Percentiles rank a stretch among this genome's conserved stretches.
Evolutionary conservation across 92 coral and sea anemone genomes (phyloP).

Genomic region (Hydrozoanthus gracilis): DNA sequence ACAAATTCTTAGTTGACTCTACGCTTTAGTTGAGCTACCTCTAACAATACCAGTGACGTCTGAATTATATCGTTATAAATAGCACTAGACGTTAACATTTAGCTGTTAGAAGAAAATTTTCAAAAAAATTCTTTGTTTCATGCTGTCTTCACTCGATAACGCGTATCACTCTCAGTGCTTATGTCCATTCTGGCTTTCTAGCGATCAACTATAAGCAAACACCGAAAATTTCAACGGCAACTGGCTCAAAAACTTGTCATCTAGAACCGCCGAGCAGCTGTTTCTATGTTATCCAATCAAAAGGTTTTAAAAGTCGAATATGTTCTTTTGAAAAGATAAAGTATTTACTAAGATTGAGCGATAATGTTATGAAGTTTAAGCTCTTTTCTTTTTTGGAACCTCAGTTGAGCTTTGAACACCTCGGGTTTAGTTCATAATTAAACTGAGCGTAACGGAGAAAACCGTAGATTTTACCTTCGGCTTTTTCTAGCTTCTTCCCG

Average conservation of each 20-base stretch:
- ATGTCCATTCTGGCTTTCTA: neutral
- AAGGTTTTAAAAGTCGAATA: constrained; percentile 8
- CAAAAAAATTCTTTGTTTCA: neutral
- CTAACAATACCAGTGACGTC: too few species aligned
- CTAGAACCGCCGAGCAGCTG: constrained; percentile 1
- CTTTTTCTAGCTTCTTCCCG: neutral
- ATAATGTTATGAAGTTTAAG: neutral
- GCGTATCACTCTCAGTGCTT: neutral
- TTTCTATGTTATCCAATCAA: constrained; percentile 17
- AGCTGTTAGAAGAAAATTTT: constrained; percentile 7
- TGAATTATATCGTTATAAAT: constrained; percentile 7
- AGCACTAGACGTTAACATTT: neutral
- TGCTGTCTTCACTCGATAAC: neutral
- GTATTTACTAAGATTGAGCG: neutral
- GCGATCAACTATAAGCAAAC: neutral
- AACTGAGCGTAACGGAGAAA: too few species aligned
- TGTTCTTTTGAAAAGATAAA: constrained; percentile 17
- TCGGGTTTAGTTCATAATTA: too few species aligned
- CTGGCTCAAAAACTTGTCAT: constrained; percentile 11
- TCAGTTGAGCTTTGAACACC: too few species aligned
- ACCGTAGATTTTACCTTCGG: neutral
- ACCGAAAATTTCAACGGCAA: constrained; percentile 3
- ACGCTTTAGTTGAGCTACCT: too few species aligned
- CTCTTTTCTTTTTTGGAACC: neutral
- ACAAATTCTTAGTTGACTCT: too few species aligned